Evolutionary conservation across 2,888 invertebrate genomes (phyloP), one percentile per base, ranked within the genome.

Genomic region (Platycnemis pennipes): DNA sequence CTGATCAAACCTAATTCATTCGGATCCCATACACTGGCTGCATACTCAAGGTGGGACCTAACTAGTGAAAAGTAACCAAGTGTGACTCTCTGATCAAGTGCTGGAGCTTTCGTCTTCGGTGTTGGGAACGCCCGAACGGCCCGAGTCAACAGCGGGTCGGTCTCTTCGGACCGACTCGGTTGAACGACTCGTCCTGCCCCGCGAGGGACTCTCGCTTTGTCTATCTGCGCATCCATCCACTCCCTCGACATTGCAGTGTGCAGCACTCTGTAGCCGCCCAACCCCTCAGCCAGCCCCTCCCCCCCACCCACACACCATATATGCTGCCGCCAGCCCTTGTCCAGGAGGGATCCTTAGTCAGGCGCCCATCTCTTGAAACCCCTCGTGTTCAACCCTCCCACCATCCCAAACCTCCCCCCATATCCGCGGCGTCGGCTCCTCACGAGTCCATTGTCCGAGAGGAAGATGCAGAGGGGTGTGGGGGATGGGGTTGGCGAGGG

Each of bases 391-490:
- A 11, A 4, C 77, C 2, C 31, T 37, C 77, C 49, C 49, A 19
- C 49, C 49, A 49, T n/a, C n/a, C n/a, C n/a, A n/a, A n/a, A n/a
- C n/a, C n/a, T n/a, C n/a, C n/a, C n/a, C n/a, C n/a, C n/a, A n/a
- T n/a, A n/a, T n/a, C n/a, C 26, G 22, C 16, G 31, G 77, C 77
- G 77, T 31, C 69, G 37, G 31, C 37, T 31, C n/a, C 63, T n/a
- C n/a, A 22, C 77, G 77, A 63, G 77, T 77, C 77, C 77, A 77
- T 77, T 77, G 77, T 77, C 31, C 77, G 77, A 37, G 77, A 37
- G 26, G 26, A 63, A 26, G 63, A 26, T 26, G 22, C 7, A n/a
- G 22, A 8, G 63, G 8, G 63, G n/a, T 22, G 0, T 16, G 11
- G 49, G 49, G 49, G 49, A n/a, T 26, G 63, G 63, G 63, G 26